Evolutionary conservation across 2,797 vertebrate genomes (phyloP).

Genomic region (Antrozous pallidus): DNA sequence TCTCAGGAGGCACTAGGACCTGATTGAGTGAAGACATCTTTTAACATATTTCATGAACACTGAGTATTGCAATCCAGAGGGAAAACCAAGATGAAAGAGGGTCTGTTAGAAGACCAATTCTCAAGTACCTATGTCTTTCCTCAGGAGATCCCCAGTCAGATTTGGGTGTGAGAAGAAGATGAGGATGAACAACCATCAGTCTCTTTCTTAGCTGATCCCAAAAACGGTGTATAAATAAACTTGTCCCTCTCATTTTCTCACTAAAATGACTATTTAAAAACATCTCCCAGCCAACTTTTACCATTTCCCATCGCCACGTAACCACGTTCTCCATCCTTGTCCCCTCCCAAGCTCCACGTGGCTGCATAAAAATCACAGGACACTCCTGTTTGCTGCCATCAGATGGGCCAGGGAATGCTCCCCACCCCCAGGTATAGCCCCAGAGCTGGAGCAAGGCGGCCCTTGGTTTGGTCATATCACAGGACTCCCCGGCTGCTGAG

Average conservation of each 20-base stretch:
- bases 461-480: neutral
- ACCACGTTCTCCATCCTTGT: accelerated
- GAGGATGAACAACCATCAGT: neutral
- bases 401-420: accelerated
- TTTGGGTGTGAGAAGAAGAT: too few relatives aligned
- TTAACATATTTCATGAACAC: neutral
- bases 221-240: accelerated
- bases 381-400: neutral
- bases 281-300: neutral
- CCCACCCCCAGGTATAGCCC: too few relatives aligned
- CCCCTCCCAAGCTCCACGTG: accelerated
- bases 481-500: neutral
- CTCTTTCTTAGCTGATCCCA: neutral
- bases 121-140: neutral
- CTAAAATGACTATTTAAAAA: neutral
- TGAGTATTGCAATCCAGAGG: neutral
- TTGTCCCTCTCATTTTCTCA: neutral
- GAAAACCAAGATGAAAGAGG: neutral
- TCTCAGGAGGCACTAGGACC: accelerated
- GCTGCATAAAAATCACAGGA: accelerated
- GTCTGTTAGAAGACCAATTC: accelerated
- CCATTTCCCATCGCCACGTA: accelerated
- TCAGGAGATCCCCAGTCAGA: neutral
- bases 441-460: accelerated
- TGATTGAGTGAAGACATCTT: accelerated